Evolutionary conservation across 2,888 invertebrate species (phyloP).

Genomic region (Leptinotarsa juncta): DNA sequence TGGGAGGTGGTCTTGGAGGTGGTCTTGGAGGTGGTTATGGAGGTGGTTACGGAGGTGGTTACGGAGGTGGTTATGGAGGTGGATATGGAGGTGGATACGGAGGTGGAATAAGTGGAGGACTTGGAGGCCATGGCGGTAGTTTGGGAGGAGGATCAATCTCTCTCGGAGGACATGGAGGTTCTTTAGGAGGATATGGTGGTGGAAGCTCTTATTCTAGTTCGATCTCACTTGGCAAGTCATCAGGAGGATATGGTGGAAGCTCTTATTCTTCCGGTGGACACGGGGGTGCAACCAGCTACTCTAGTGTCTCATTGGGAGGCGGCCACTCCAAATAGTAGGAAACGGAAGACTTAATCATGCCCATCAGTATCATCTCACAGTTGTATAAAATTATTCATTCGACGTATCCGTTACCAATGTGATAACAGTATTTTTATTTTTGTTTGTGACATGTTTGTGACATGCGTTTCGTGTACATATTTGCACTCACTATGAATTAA

Average conservation of each 20-base stretch:
- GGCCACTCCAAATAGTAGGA: constrained; percentile 46
- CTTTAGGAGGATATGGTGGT: constrained; percentile 36
- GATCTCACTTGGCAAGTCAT: constrained; percentile 39
- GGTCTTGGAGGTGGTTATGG: constrained; percentile 44
- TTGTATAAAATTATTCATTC: constrained; percentile 27
- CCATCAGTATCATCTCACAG: constrained; percentile 34
- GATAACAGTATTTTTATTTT: constrained; percentile 48
- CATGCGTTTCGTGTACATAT: constrained; percentile 30
- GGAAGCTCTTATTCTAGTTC: constrained; percentile 29
- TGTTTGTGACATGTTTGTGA: constrained; percentile 31
- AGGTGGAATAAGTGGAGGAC: constrained; percentile 44
- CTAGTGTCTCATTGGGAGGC: constrained; percentile 49
- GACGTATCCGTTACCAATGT: constrained; percentile 41
- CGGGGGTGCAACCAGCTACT: constrained; percentile 52
- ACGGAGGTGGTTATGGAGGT: constrained; percentile 39
- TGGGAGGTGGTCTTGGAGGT: constrained; percentile 41
- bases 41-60: constrained; percentile 38
- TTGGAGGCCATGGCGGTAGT: constrained; percentile 42
- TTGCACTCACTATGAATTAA: constrained; percentile 6
- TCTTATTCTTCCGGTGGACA: constrained; percentile 40
- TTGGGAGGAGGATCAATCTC: constrained; percentile 34
- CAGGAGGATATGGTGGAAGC: constrained; percentile 36
- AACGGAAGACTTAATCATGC: constrained; percentile 28
- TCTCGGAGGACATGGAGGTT: constrained; percentile 35
- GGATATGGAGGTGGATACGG: constrained; percentile 41